Evolutionary conservation across 2,888 invertebrate species (phyloP).

Genomic region (Drosophila prostipennis): DNA sequence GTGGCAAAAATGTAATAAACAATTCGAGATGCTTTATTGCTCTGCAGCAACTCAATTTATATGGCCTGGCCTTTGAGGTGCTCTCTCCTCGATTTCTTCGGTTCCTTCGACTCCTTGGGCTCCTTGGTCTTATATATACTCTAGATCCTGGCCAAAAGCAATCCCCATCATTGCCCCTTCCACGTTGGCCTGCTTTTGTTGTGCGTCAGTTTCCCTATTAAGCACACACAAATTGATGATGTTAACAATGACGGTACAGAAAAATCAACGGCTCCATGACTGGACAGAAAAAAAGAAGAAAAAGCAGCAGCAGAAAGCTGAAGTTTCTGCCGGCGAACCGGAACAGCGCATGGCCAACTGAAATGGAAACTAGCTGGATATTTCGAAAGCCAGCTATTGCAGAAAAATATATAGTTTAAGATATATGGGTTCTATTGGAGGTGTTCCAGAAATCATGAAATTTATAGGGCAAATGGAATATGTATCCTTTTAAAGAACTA

Average conservation of each 20-base stretch:
- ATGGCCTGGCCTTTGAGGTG: conserved; percentile 67
- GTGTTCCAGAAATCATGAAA: no score
- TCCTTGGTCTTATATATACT: conserved; percentile 7
- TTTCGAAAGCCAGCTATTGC: conserved; percentile 53
- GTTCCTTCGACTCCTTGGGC: conserved; percentile 13
- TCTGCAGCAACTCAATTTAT: conserved; percentile 72
- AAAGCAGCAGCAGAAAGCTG: conserved; percentile 30
- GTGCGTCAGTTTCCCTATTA: conserved; percentile 80
- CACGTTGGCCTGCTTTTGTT: conserved; percentile 60
- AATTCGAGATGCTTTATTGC: conserved; percentile 72
- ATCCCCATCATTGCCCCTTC: conserved; percentile 17
- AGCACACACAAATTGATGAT: conserved; percentile 80
- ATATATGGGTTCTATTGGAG: no score
- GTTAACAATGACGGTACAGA: conserved; percentile 76
- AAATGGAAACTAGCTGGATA: conserved; percentile 55
- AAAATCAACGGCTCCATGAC: conserved; percentile 69
- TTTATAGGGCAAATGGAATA: no score
- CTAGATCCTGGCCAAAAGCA: conserved; percentile 12
- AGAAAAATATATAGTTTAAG: conserved; percentile 46
- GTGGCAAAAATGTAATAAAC: conserved; percentile 76
- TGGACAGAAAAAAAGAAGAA: conserved; percentile 49
- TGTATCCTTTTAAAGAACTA: no score
- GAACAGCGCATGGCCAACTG: conserved; percentile 60
- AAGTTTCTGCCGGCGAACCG: conserved; percentile 73
- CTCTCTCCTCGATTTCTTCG: conserved; percentile 12